Evolutionary conservation across 1,140 invertebrate species (phyloP), one percentile per base, ranked within the genome.

Genomic region (Wiebesia pumilae): DNA sequence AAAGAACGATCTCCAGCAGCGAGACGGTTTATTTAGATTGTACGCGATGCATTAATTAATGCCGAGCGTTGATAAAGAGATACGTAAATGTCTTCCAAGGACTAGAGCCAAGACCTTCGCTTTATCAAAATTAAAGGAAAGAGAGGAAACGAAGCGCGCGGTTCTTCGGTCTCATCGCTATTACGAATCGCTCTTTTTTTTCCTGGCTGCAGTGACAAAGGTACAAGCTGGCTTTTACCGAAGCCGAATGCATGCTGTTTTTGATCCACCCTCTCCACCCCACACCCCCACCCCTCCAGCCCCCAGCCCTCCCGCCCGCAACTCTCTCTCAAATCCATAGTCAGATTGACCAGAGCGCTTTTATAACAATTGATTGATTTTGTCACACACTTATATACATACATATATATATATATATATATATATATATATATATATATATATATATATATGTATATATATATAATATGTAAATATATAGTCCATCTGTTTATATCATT

Each of bases 341-440:
- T 77, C 85, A 82, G 71, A 86, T 77, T 75, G 79, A 86, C 58
- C 69, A 77, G 58, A 86, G 79, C 80, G 71, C 85, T 82, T 82
- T 82, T 81, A 77, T 54, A 81, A 51, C 21, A 80, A 78, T 81
- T 85, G 58, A 67, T 85, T 65, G 58, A 67, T 85, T 65, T 69
- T 71, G 77, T 33, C 14, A 79, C 75, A 51, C 62, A 40, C 24
- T 43, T 35, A 7, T 62, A 65, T 40, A 65, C 0, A 40, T 33
- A 51, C 21, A 51, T 3, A n/a, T n/a, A n/a, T n/a, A n/a, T n/a
- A n/a, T n/a, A n/a, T n/a, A n/a, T n/a, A n/a, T n/a, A 35, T 69
- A 75, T 40, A 27, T 75, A 35, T 67, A n/a, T 78, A 78, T 65
- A 78, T 43, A 78, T 54, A 54, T 54, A 47, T 12, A 7, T 47